Evolutionary conservation across 2,888 invertebrate species (phyloP).

Genomic region (Drosophila kokeensis): DNA sequence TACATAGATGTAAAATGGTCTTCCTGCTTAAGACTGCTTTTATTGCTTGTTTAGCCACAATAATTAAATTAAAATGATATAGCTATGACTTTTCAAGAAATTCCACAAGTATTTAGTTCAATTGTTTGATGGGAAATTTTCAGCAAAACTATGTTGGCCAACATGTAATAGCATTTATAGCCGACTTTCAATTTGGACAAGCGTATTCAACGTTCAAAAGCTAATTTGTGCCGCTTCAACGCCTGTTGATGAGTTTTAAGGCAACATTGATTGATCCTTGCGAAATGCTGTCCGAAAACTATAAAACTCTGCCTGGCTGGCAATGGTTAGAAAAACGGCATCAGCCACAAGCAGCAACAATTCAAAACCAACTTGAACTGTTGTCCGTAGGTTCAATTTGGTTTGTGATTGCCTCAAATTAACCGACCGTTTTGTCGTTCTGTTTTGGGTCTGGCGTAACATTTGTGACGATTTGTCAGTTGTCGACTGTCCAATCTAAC

Average conservation of each 20-base stretch:
- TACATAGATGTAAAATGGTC: too few relatives aligned
- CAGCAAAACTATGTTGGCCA: conserved; percentile 1
- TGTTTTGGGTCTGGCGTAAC: conserved; percentile 12
- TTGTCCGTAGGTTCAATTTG: conserved; percentile 61
- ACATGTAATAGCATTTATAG: conserved; percentile 2
- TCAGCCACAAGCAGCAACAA: neutral
- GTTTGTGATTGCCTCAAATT: conserved; percentile 76
- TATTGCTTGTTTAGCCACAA: neutral
- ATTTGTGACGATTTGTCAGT: conserved; percentile 69
- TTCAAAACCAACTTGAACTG: conserved; percentile 14
- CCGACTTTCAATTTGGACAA: neutral
- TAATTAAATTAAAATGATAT: neutral
- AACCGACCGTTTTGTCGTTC: conserved; percentile 57
- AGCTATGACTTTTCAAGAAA: neutral
- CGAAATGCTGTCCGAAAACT: conserved; percentile 44
- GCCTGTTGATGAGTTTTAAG: conserved; percentile 11
- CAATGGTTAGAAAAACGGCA: conserved; percentile 23
- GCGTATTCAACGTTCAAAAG: conserved; percentile 30
- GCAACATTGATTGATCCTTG: conserved; percentile 65
- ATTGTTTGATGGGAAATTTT: neutral
- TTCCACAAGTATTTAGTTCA: neutral
- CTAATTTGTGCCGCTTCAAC: conserved; percentile 34
- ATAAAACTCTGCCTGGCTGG: conserved; percentile 37
- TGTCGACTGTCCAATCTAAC: conserved; percentile 49
- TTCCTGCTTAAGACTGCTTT: too few relatives aligned